Percentiles rank a stretch among this genome's conserved stretches.
Evolutionary conservation across 35 echinoderm and acorn worm species (phyloP).

Genomic region (Hemicentrotus pulcherrimus): DNA sequence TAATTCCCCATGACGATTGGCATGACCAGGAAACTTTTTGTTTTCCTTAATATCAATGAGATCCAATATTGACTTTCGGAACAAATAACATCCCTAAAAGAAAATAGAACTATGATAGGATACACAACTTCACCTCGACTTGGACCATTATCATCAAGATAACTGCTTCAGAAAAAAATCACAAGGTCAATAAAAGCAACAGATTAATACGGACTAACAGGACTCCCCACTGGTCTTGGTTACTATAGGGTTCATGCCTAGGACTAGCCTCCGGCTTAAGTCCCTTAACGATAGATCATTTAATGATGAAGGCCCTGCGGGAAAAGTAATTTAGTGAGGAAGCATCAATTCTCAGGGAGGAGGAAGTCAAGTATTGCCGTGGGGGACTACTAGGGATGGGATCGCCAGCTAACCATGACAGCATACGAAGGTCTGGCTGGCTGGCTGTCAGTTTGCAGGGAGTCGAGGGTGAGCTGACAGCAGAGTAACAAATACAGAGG

Average conservation of each 20-base stretch:
- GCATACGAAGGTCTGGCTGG: too few species aligned
- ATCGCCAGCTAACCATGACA: not conserved
- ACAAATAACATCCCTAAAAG: too few species aligned
- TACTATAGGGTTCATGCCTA: not conserved
- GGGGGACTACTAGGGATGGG: not conserved
- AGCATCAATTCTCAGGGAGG: not conserved
- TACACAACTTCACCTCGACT: too few species aligned
- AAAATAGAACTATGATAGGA: too few species aligned
- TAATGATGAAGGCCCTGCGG: not conserved
- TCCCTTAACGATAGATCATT: slow-evolving; percentile 29
- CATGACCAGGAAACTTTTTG: too few species aligned
- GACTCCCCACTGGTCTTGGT: not conserved
- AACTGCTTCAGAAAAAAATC: not conserved
- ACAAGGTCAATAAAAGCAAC: not conserved
- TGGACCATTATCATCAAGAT: not conserved
- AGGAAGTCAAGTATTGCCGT: slow-evolving; percentile 21
- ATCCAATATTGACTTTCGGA: too few species aligned
- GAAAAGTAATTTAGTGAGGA: slow-evolving; percentile 13
- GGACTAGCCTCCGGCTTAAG: not conserved
- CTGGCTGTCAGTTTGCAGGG: not conserved
- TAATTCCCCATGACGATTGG: too few species aligned
- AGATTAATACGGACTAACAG: not conserved
- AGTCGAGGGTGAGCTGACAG: not conserved
- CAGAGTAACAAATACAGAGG: not conserved
- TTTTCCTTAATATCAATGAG: too few species aligned